Percentiles rank a stretch among this genome's conserved stretches.
Evolutionary conservation across 2,888 invertebrate genomes (phyloP).

Genomic region (Ennomos erosarius): DNA sequence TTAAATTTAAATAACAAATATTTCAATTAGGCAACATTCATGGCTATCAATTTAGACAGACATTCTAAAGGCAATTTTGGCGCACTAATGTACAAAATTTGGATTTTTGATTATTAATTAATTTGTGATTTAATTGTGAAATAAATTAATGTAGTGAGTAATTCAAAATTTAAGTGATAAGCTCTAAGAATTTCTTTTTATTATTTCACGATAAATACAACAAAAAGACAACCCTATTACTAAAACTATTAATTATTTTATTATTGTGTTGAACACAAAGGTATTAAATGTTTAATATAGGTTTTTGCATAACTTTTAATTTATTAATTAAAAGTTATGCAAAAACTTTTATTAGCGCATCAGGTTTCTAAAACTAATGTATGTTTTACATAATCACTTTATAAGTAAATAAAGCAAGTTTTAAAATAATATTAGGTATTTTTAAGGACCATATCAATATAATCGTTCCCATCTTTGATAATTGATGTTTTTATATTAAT

Average conservation of each 20-base stretch:
- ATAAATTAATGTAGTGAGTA: constrained; percentile 8
- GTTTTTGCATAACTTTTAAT: too few relatives aligned
- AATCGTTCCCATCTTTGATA: too few relatives aligned
- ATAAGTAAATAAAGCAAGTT: too few relatives aligned
- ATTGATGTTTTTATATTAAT: too few relatives aligned
- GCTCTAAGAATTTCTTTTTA: constrained; percentile 18
- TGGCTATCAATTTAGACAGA: constrained; percentile 26
- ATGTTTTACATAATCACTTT: too few relatives aligned
- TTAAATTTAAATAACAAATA: constrained; percentile 24
- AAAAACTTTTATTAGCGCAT: background rate
- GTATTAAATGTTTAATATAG: too few relatives aligned
- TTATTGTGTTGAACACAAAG: background rate
- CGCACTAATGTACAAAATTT: constrained; percentile 21
- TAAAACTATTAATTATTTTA: background rate
- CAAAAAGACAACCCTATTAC: constrained; percentile 21
- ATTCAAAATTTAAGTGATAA: constrained; percentile 17
- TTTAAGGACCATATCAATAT: too few relatives aligned
- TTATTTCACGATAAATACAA: constrained; percentile 10
- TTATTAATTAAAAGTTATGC: background rate
- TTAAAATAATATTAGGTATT: too few relatives aligned
- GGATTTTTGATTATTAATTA: constrained; percentile 7
- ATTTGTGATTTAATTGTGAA: constrained; percentile 14
- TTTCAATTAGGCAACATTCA: constrained; percentile 35
- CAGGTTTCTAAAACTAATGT: too few relatives aligned
- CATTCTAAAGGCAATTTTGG: constrained; percentile 42